Conservation (phyloP, 2,113 vertebrate species). For the Larimichthys polyactis region DNA sequence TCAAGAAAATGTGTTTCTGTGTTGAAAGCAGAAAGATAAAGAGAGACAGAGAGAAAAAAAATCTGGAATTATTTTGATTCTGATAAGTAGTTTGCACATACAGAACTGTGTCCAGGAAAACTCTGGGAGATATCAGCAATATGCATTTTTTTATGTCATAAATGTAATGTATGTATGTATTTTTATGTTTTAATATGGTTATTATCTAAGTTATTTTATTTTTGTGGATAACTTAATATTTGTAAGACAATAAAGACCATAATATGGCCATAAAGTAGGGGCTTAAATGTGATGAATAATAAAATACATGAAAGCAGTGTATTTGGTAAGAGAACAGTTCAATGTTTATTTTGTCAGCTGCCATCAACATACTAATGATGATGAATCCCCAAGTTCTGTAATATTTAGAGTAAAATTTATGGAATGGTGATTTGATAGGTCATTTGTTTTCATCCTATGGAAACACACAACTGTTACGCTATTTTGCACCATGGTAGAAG, state of each 20-base stretch:
- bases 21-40: slow-evolving; percentile 48
- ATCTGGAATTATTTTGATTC: slow-evolving; percentile 61
- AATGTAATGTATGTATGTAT: slow-evolving; percentile 81
- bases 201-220: slow-evolving; percentile 89
- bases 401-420: not conserved
- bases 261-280: slow-evolving; percentile 64
- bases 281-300: slow-evolving; percentile 75
- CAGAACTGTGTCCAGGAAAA: slow-evolving; percentile 77
- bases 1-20: slow-evolving; percentile 61
- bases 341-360: slow-evolving; percentile 33
- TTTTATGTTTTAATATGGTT: slow-evolving; percentile 84
- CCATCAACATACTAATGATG: slow-evolving; percentile 6
- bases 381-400: not conserved
- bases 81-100: slow-evolving; percentile 83
- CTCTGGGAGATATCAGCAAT: slow-evolving; percentile 76
- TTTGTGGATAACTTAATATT: slow-evolving; percentile 90
- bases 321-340: slow-evolving; percentile 35
- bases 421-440: not conserved
- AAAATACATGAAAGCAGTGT: slow-evolving; percentile 59
- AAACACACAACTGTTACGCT: not conserved
- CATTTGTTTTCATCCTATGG: not conserved
- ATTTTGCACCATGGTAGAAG: not conserved
- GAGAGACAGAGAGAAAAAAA: not conserved
- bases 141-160: slow-evolving; percentile 78
- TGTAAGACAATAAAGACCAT: slow-evolving; percentile 83